phyloP scores from a whole-genome alignment of 2,113 vertebrate genomes.

The Spheniscus mendiculus region DNA sequence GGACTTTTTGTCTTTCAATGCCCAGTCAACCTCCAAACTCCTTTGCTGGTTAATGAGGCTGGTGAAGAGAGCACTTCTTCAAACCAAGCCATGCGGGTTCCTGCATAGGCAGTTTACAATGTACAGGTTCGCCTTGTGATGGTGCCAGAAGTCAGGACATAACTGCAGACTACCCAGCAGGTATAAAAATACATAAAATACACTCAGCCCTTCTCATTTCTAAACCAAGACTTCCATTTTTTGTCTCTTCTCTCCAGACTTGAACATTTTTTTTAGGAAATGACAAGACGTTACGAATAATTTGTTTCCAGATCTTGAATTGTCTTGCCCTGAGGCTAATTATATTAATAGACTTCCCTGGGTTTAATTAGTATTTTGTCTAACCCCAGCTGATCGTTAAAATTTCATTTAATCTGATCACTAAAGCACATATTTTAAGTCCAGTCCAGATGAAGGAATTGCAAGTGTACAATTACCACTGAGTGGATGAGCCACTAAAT shows the following conservation, averaged over 20 bases:
- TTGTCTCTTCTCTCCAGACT: neutral
- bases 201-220: neutral
- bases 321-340: constrained; percentile 9
- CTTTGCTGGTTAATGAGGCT: neutral
- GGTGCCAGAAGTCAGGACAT: neutral
- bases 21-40: neutral
- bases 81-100: neutral
- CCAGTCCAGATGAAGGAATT: constrained; percentile 9
- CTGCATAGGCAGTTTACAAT: neutral
- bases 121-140: fast-evolving
- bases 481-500: constrained; percentile 12
- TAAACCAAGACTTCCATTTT: neutral
- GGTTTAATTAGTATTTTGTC: constrained; percentile 54
- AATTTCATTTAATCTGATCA: constrained; percentile 36
- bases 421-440: constrained; percentile 25
- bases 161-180: neutral
- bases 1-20: neutral
- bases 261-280: neutral
- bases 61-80: neutral
- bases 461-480: constrained; percentile 8
- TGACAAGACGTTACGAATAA: constrained; percentile 21
- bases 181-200: neutral
- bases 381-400: constrained; percentile 32
- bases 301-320: constrained; percentile 42
- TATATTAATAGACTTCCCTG: constrained; percentile 35